phyloP scores from a whole-genome alignment of 2,888 invertebrate species.

The Lysandra bellargus region DNA sequence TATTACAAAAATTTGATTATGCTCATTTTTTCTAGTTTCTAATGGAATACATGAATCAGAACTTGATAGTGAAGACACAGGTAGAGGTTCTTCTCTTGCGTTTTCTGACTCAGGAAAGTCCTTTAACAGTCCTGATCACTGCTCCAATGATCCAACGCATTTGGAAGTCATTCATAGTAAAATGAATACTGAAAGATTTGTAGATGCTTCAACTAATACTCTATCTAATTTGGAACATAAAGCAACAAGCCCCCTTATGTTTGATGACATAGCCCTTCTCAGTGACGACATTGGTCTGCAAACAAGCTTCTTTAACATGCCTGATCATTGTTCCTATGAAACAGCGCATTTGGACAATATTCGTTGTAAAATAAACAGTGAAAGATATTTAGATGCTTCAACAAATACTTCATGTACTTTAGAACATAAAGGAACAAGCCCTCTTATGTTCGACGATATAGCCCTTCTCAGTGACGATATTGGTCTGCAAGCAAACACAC shows the following conservation, averaged over 20 bases:
- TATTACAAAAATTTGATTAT: not conserved
- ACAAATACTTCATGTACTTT: conserved; percentile 42
- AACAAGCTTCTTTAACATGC: not conserved
- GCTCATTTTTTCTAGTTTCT: conserved; percentile 30
- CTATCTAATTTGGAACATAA: conserved; percentile 36
- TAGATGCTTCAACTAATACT: conserved; percentile 43
- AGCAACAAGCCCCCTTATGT: conserved; percentile 43
- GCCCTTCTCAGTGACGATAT: conserved; percentile 32
- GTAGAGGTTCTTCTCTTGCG: conserved; percentile 66
- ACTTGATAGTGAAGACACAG: conserved; percentile 62
- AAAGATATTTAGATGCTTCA: conserved; percentile 38
- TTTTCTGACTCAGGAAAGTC: conserved; percentile 64
- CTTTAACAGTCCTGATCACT: conserved; percentile 61
- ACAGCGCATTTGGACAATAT: conserved; percentile 39
- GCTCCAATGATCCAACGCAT: conserved; percentile 46
- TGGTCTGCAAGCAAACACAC: not conserved
- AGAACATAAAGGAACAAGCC: conserved; percentile 43
- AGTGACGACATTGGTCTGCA: conserved; percentile 26
- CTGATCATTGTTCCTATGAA: conserved; percentile 45
- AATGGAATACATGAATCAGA: conserved; percentile 36
- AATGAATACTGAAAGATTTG: conserved; percentile 33
- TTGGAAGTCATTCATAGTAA: conserved; percentile 37
- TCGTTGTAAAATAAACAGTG: conserved; percentile 36
- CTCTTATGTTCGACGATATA: conserved; percentile 41
- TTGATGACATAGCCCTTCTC: conserved; percentile 37